Percentiles rank a stretch among this genome's conserved stretches.
These are phyloP conservation scores for Drosophila pseudoananassae DNA, from an alignment of 1,140 invertebrate species.

Conservation along the genomic window DNA sequence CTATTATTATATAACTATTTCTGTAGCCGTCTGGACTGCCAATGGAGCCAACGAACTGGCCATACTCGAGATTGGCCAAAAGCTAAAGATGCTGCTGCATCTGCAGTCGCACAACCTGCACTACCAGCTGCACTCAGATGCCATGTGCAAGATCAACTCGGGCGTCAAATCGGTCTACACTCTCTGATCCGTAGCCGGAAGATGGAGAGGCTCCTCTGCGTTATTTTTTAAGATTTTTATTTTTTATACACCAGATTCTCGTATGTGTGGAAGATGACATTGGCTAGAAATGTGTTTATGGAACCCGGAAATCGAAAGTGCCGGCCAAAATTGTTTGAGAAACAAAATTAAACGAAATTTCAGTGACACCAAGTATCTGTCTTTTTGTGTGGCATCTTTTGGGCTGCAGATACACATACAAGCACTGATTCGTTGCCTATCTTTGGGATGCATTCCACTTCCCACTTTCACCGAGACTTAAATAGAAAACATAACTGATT, in stretches of 20 bases:
- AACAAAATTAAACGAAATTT: conserved; percentile 33
- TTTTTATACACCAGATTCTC: conserved; percentile 41
- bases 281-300: conserved; percentile 4
- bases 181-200: conserved; percentile 19
- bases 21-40: conserved; percentile 67
- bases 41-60: conserved; percentile 88
- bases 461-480: not conserved
- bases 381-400: not conserved
- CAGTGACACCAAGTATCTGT: not conserved
- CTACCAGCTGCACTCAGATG: conserved; percentile 93
- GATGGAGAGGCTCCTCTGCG: not conserved
- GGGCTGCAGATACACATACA: not conserved
- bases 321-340: conserved; percentile 20
- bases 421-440: conserved; percentile 3
- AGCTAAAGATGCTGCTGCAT: conserved; percentile 92
- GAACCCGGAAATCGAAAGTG: conserved; percentile 1
- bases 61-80: conserved; percentile 92
- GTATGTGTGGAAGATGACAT: conserved; percentile 35
- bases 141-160: conserved; percentile 88
- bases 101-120: conserved; percentile 85
- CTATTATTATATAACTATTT: conserved; percentile 27
- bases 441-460: not conserved
- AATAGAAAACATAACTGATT: not conserved
- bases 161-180: conserved; percentile 66
- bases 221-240: conserved; percentile 22